phyloP scores from a whole-genome alignment of 2,888 invertebrate species.

The Philonicus albiceps region DNA sequence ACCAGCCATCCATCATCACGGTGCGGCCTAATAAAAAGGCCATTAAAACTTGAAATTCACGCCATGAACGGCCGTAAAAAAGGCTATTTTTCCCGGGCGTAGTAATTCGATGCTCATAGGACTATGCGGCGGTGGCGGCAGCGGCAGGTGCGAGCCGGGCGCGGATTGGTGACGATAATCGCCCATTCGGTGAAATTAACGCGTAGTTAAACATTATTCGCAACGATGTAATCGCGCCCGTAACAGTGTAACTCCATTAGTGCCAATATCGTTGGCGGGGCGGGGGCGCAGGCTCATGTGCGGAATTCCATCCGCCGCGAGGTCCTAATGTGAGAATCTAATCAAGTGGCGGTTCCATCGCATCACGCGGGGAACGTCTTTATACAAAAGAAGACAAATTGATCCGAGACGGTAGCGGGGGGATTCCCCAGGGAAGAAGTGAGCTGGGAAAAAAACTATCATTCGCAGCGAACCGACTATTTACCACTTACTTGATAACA shows the following conservation, averaged over 20 bases:
- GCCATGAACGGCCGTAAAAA: not conserved
- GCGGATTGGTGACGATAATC: slow-evolving; percentile 12
- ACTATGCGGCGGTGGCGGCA: not conserved
- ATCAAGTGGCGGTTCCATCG: not conserved
- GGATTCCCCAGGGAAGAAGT: not conserved
- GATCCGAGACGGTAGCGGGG: not conserved
- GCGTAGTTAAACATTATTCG: slow-evolving; percentile 33
- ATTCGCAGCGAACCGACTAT: slow-evolving; percentile 22
- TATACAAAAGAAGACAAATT: slow-evolving; percentile 38
- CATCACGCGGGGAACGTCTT: slow-evolving; percentile 11
- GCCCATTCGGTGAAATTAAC: slow-evolving; percentile 20
- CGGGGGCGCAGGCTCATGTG: not conserved
- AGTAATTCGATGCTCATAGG: not conserved
- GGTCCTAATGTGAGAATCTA: slow-evolving; percentile 26
- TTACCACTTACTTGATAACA: slow-evolving; percentile 32
- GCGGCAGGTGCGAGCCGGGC: not conserved
- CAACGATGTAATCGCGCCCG: slow-evolving; percentile 10
- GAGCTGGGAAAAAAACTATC: slow-evolving; percentile 15
- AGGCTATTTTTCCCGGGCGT: not conserved
- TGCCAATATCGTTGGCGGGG: not conserved
- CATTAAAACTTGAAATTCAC: not conserved
- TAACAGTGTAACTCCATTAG: slow-evolving; percentile 34
- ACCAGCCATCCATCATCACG: not conserved
- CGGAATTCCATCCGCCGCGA: not conserved
- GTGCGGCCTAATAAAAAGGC: not conserved